Evolutionary conservation across 2,888 invertebrate species (phyloP), one percentile per base, ranked within the genome.

Genomic region (Pollenia griseotomentosa): DNA sequence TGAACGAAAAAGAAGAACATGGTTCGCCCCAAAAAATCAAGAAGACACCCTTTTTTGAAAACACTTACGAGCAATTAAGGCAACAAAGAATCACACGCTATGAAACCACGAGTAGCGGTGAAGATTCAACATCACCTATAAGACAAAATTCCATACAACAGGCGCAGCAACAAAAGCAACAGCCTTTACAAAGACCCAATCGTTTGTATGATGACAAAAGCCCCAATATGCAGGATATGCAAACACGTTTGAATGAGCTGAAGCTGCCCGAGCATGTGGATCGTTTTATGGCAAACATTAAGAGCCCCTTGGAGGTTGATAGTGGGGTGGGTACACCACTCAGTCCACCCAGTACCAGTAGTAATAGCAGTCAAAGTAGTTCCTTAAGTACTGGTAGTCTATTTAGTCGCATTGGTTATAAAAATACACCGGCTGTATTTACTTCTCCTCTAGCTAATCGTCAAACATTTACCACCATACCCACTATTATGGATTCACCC

Each of bases 241-340:
- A 91, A 73, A 89, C 89, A 8, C 91, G 91, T 66, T 88, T 92
- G 59, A 90, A 92, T 65, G 93, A 93, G 40, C 89, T 93, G 0
- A 93, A 93, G 78, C 83, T 93, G 71, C 92, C 93, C 46, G 91
- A 92, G 53, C 92, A 92, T 81, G 91, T 93, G n/a, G 93, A 93
- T 70, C 91, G 92, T 73, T 92, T 89, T 81, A 90, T 92, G 53
- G 90, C 90, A 2, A 93, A 90, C 74, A 90, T 93, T 14, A 93
- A 91, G 78, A 93, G 93, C 82, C 93, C 93, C 9, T 83, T 91
- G 68, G 93, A 93, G 42, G 91, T 93, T 9, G 96, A 96, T 80
- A 96, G 96, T 68, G 96, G 96, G 0, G 94, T 96, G 10, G 95
- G 95, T 0, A 96, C 96, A 0, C 96, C 96, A 0, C 89, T 95